Percentiles rank a stretch among this genome's conserved stretches.
These are phyloP conservation scores for Nebria salina DNA, from an alignment of 2,888 invertebrate species.

Conservation along the genomic window DNA sequence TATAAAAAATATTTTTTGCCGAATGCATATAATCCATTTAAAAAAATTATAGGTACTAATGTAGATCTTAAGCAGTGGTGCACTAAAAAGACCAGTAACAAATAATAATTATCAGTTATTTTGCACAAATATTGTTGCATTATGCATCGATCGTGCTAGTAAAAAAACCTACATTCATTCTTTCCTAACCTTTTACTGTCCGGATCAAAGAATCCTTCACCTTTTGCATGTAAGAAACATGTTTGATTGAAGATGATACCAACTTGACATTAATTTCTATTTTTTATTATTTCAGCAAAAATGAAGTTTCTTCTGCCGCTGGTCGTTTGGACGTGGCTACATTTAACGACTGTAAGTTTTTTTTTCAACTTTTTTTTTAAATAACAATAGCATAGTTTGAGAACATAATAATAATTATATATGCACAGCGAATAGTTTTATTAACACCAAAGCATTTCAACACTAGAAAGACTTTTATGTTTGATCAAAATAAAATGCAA, in stretches of 20 bases:
- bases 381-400: not conserved
- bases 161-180: not conserved
- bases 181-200: not conserved
- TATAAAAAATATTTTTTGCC: too few species aligned
- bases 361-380: constrained; percentile 30
- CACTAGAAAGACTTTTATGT: too few species aligned
- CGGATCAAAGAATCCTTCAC: constrained; percentile 12
- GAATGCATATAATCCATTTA: too few species aligned
- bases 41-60: too few species aligned
- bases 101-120: not conserved
- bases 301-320: constrained; percentile 93
- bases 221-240: not conserved
- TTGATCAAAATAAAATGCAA: too few species aligned
- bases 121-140: not conserved
- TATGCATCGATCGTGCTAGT: not conserved
- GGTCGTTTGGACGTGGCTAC: constrained; percentile 89
- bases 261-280: constrained; percentile 50
- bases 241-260: not conserved
- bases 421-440: too few species aligned
- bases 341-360: constrained; percentile 81
- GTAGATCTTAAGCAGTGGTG: too few species aligned
- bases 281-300: constrained; percentile 79
- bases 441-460: too few species aligned
- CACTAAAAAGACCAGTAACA: too few species aligned
- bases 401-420: too few species aligned